Base-by-base conservation (phyloP, 2,797 vertebrate species). In the Botia almorhae region DNA sequence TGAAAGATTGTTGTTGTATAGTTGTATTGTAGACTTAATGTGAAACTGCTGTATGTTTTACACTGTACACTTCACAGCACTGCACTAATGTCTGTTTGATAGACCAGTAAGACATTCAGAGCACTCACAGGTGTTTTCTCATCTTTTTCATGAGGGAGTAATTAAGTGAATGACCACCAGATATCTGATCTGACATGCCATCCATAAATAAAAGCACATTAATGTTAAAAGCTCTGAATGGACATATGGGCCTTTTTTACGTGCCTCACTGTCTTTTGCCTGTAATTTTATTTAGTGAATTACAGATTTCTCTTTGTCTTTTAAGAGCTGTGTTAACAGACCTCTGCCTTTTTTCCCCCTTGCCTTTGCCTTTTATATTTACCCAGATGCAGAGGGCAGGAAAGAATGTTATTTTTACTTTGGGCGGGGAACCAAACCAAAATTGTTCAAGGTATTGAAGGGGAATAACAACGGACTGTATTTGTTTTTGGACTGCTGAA, bases 351-450 rank as follows among this genome's bases (percentile, higher is more conserved):
- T 82, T 79, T 43, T 16, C 39, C 36, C 36, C 1, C 33, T 61
- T 74, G 46, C 53, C 61, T 76, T 46, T 76, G 80, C 53, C n/a
- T 74, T 85, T 77, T 63, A 72, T 79, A 78, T 78, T 70, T 74
- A 78, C 75, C 55, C 75, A 79, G 75, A 81, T 84, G 71, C 71
- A 81, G 64, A 80, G 73, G 76, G 65, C 74, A 79, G 83, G 80
- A 84, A 84, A 84, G 83, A 84, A 84, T 82, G 83, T 77, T 82
- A 82, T 85, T 85, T 85, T 85, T 82, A 74, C 78, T 80, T 82
- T 82, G 81, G 83, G 81, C 16, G 81, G 69, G 83, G 70, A 81
- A 73, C 81, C 78, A 76, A 76, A 76, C 63, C 80, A 71, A 74
- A 83, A 84, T 83, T 85, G 78, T 83, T 82, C 70, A 75, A 82